Base-by-base conservation (phyloP, 1,140 invertebrate species). In the Ceratoteleas bidentatus region DNA sequence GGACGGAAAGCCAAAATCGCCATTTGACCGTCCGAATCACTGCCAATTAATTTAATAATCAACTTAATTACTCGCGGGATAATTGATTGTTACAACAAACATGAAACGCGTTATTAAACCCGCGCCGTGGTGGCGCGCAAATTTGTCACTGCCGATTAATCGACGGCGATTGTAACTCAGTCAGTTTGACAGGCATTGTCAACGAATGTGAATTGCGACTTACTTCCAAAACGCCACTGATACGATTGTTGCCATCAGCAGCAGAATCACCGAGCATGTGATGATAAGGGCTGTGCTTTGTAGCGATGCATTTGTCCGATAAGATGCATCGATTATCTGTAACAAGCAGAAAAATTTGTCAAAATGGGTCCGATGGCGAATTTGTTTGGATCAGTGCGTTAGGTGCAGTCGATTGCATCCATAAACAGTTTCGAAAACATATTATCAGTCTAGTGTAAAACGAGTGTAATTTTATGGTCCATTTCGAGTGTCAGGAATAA, bases 141-240 rank as follows among this genome's bases (percentile, higher is more conserved):
- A 47, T 47, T 47, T n/a, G 13, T 47, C 11, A 47, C 45, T 60
- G 10, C 15, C 9, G 43, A 33, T 61, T 24, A 64, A 54, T 33
- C 50, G 50, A 66, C 2, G 16, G 14, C 13, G 16, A 11, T 64
- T 38, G 33, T 34, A 69, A 60, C 33, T 50, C 45, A 47, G 40
- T 56, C 38, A 56, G 50, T 69, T 69, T 60, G 66, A 60, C 56
- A 58, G 1, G 45, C 47, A 43, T 65, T 75, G 45, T 72, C 34
- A 54, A 65, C 36, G 32, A 43, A 76, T 24, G 14, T 75, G 38
- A 73, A 45, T 40, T 11, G 58, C 34, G 89, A 95, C 95, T 95
- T 93, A 96, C 95, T 95, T 96, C 95, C 95, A 96, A 90, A 96
- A 94, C 83, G 95, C 93, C 70, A 96, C 93, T 84, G 94, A 94